Conservation (phyloP, 2,888 invertebrate genomes). For the Macrophya annulata region DNA sequence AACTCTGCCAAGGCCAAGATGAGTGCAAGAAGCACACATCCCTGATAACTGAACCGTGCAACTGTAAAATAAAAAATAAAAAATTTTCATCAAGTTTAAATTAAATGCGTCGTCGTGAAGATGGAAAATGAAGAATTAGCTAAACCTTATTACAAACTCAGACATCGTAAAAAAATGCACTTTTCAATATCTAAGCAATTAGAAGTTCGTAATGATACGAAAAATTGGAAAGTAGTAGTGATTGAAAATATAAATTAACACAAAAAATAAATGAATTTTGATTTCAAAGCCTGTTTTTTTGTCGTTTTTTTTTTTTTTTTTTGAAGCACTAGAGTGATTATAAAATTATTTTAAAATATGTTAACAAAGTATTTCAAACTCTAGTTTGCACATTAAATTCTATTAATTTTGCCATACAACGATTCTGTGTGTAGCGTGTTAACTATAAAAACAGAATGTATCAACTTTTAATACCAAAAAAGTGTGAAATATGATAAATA, state of each 20-base stretch:
- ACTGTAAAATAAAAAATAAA: constrained; percentile 67
- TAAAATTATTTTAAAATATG: neutral
- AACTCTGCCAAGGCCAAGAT: constrained; percentile 80
- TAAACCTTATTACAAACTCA: too few relatives aligned
- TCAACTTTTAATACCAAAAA: neutral
- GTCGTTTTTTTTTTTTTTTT: too few relatives aligned
- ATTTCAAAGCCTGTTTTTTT: too few relatives aligned
- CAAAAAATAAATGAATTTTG: too few relatives aligned
- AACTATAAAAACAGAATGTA: neutral
- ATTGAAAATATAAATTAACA: too few relatives aligned
- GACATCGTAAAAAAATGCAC: too few relatives aligned
- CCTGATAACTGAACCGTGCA: constrained; percentile 78
- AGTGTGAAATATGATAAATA: neutral
- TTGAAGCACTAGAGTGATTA: neutral
- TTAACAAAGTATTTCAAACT: neutral
- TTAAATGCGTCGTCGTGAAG: neutral
- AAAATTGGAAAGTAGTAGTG: too few relatives aligned
- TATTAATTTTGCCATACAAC: neutral
- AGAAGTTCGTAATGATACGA: too few relatives aligned
- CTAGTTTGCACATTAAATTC: neutral
- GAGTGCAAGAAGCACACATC: constrained; percentile 79
- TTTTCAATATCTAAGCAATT: too few relatives aligned
- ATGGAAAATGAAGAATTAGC: neutral
- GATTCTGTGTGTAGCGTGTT: neutral
- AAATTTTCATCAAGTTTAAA: neutral